These are phyloP conservation scores for Dendroctonus ponderosae DNA, from an alignment of 1,140 invertebrate genomes.

Conservation along the genomic window DNA sequence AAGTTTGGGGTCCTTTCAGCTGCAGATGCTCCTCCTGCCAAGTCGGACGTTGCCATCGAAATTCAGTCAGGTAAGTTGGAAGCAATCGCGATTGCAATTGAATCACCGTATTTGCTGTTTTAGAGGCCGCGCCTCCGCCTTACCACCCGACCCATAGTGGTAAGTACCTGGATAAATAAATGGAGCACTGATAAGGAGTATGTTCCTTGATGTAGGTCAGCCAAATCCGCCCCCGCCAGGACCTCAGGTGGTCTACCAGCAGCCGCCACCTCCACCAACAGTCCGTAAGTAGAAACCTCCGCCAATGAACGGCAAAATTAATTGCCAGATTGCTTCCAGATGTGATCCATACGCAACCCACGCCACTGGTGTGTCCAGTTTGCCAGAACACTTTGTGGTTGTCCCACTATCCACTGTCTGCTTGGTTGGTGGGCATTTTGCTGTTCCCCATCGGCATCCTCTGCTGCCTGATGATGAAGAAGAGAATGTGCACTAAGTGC, in stretches of 20 bases:
- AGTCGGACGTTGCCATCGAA: too few species aligned
- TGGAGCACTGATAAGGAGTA: too few species aligned
- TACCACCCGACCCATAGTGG: too few species aligned
- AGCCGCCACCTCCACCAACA: conserved; percentile 1
- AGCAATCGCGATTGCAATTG: too few species aligned
- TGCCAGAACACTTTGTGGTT: conserved; percentile 25
- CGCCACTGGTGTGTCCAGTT: conserved; percentile 15
- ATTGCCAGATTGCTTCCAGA: not conserved
- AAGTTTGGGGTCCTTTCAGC: too few species aligned
- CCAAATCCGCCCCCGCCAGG: not conserved
- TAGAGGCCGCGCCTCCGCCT: too few species aligned
- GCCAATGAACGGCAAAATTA: too few species aligned
- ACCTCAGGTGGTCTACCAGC: not conserved
- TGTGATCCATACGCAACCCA: not conserved
- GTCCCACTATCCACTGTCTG: conserved; percentile 13
- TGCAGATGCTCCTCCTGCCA: too few species aligned
- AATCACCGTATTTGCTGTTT: too few species aligned
- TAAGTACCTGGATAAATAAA: too few species aligned
- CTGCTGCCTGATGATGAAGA: conserved; percentile 22
- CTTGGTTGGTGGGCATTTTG: conserved; percentile 13
- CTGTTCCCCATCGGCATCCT: conserved; percentile 23
- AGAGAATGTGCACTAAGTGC: conserved; percentile 23
- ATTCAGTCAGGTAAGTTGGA: too few species aligned
- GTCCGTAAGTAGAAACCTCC: not conserved
- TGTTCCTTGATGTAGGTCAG: too few species aligned